Conservation (phyloP, 2,113 vertebrate species). For the Menidia beryllina region DNA sequence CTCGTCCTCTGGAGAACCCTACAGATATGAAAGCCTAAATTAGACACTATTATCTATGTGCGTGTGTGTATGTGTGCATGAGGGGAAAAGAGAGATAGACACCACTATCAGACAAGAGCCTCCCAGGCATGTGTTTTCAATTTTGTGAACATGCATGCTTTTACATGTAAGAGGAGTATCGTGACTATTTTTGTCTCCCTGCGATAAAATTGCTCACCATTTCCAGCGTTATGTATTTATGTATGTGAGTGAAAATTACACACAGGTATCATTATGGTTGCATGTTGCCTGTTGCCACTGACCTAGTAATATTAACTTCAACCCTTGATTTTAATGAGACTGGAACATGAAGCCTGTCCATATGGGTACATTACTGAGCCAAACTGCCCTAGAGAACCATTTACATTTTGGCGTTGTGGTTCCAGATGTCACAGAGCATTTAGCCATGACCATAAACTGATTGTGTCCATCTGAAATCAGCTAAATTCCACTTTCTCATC, state of each 20-base stretch:
- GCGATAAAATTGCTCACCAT: constrained; percentile 51
- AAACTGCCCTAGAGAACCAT: constrained; percentile 38
- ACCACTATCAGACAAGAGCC: constrained; percentile 63
- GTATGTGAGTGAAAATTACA: constrained; percentile 43
- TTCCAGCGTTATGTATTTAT: constrained; percentile 49
- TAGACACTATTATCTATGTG: constrained; percentile 74
- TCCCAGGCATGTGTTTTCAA: constrained; percentile 52
- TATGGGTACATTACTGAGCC: constrained; percentile 51
- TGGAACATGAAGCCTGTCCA: constrained; percentile 46
- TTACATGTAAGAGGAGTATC: constrained; percentile 48
- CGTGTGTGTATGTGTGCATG: constrained; percentile 21
- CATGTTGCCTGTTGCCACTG: constrained; percentile 49
- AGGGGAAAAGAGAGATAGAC: constrained; percentile 20
- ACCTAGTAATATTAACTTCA: constrained; percentile 54
- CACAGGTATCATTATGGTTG: constrained; percentile 40
- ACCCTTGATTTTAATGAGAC: constrained; percentile 46
- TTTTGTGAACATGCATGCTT: constrained; percentile 55
- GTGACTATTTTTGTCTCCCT: constrained; percentile 39
- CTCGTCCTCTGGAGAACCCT: constrained; percentile 77
- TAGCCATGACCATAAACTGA: constrained; percentile 1
- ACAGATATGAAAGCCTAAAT: constrained; percentile 77
- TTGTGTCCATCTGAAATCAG: constrained; percentile 12
- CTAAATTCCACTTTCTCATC: background rate
- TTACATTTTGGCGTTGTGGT: background rate
- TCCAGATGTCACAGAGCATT: background rate